A percentile compares a stretch with the other conserved stretches of the same genome.
phyloP scores from a whole-genome alignment of 2,888 invertebrate genomes.

The Drosophila koepferae region DNA sequence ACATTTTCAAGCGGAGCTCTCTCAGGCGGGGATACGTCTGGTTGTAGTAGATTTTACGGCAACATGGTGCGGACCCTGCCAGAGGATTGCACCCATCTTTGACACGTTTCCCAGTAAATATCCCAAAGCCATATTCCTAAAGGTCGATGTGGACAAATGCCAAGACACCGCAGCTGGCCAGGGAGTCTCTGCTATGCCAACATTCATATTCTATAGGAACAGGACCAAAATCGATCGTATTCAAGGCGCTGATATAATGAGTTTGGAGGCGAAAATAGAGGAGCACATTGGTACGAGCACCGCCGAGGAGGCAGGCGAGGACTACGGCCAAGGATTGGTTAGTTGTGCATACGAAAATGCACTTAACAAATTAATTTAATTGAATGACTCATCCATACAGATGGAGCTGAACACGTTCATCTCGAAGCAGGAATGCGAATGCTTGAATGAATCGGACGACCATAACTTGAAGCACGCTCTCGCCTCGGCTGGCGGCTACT shows the following conservation, averaged over 20 bases:
- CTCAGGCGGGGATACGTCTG: slow-evolving; percentile 93
- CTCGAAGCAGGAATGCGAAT: slow-evolving; percentile 95
- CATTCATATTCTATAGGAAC: slow-evolving; percentile 97
- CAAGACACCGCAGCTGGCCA: slow-evolving; percentile 94
- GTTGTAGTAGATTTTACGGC: slow-evolving; percentile 98
- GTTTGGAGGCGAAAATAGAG: slow-evolving; percentile 94
- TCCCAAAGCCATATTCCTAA: slow-evolving; percentile 94
- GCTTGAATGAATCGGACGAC: slow-evolving; percentile 97
- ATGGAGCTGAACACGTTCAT: slow-evolving; percentile 96
- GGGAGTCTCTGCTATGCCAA: slow-evolving; percentile 98
- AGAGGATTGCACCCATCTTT: slow-evolving; percentile 96
- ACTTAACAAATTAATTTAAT: neutral
- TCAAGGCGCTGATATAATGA: slow-evolving; percentile 94
- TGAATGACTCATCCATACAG: slow-evolving; percentile 85
- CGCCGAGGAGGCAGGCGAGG: slow-evolving; percentile 92
- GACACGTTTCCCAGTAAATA: slow-evolving; percentile 95
- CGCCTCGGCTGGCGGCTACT: slow-evolving; percentile 88
- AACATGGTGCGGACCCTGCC: slow-evolving; percentile 99
- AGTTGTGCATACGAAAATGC: neutral
- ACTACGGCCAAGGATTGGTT: slow-evolving; percentile 87
- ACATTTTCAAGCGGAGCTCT: slow-evolving; percentile 94
- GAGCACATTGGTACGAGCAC: slow-evolving; percentile 89
- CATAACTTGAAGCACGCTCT: slow-evolving; percentile 92
- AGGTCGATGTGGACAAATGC: slow-evolving; percentile 96
- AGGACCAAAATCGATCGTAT: slow-evolving; percentile 93